A percentile compares a stretch with the other conserved stretches of the same genome.
phyloP scores from a whole-genome alignment of 2,797 vertebrate genomes.

The Leuciscus waleckii region DNA sequence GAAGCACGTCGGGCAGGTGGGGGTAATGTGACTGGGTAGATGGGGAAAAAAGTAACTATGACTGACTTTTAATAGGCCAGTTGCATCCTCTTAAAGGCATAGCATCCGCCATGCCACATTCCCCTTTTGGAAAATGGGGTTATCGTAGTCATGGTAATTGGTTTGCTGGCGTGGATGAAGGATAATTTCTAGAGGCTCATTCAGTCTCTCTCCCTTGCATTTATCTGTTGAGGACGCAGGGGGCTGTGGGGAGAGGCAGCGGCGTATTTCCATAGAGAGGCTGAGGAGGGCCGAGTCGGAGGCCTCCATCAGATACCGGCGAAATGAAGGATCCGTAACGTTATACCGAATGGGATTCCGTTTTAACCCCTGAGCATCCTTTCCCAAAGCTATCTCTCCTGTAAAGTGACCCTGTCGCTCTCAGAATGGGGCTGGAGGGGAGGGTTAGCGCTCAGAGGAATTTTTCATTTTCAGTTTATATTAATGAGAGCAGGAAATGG shows the following conservation, averaged over 20 bases:
- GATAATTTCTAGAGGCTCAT: conserved; percentile 83
- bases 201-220: conserved; percentile 77
- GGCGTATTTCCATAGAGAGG: conserved; percentile 76
- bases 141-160: conserved; percentile 86
- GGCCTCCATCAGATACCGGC: conserved; percentile 74
- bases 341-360: conserved; percentile 59
- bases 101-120: conserved; percentile 71
- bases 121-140: conserved; percentile 72
- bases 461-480: conserved; percentile 71
- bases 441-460: conserved; percentile 51
- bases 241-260: conserved; percentile 45
- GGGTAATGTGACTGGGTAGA: conserved; percentile 24
- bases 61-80: conserved; percentile 72
- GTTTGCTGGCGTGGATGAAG: conserved; percentile 81
- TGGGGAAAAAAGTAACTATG: conserved; percentile 70
- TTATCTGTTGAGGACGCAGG: conserved; percentile 78
- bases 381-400: conserved; percentile 40
- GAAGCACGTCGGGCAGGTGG: background rate
- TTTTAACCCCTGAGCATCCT: conserved; percentile 55
- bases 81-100: conserved; percentile 62
- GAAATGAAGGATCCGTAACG: conserved; percentile 69
- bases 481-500: conserved; percentile 74
- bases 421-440: conserved; percentile 8
- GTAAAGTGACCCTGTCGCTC: conserved; percentile 28
- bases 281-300: conserved; percentile 67